Evolutionary conservation across 2,797 vertebrate species (phyloP).

Genomic region (Gastrophryne carolinensis): DNA sequence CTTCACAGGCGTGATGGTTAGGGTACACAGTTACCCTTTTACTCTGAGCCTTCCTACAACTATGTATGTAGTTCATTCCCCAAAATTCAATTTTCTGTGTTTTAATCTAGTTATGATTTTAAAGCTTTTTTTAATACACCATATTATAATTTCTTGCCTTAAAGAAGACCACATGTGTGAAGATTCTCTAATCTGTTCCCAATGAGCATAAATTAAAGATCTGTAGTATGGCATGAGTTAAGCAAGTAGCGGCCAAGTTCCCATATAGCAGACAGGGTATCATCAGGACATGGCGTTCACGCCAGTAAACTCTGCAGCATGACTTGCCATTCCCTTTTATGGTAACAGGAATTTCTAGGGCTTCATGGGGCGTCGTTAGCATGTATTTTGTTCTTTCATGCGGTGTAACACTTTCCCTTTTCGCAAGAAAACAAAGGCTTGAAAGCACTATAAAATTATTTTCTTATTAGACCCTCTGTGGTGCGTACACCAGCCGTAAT

Average conservation of each 20-base stretch:
- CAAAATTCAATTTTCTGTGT: too few relatives aligned
- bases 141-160: too few relatives aligned
- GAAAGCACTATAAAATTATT: conserved; percentile 1
- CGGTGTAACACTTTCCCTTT: conserved; percentile 14
- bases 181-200: neutral
- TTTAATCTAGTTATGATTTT: too few relatives aligned
- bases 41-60: too few relatives aligned
- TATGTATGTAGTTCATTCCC: too few relatives aligned
- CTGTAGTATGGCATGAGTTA: neutral
- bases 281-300: neutral
- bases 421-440: conserved; percentile 25
- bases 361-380: conserved; percentile 1
- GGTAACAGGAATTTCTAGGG: conserved; percentile 19
- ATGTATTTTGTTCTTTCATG: neutral
- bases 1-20: too few relatives aligned
- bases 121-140: too few relatives aligned
- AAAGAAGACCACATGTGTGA: neutral
- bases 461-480: conserved; percentile 17
- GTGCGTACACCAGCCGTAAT: conserved; percentile 12
- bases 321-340: conserved; percentile 27
- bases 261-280: neutral
- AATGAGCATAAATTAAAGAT: neutral
- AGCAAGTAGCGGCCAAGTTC: neutral
- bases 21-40: too few relatives aligned
- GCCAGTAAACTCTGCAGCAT: neutral